Evolutionary conservation across 2,797 vertebrate genomes (phyloP).

Genomic region (Betta splendens): DNA sequence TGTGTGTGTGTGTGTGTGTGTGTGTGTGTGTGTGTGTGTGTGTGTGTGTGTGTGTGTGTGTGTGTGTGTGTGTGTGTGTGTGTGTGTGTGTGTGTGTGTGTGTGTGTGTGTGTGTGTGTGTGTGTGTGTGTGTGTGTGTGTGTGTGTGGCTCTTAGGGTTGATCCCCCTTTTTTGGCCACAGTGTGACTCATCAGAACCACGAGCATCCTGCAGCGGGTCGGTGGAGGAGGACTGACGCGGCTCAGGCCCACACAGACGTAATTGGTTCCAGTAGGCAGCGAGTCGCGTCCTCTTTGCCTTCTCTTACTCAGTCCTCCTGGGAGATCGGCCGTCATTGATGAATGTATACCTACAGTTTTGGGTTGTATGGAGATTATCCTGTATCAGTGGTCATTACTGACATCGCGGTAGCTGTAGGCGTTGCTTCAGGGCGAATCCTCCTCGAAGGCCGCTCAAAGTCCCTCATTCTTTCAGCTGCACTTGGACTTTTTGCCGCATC

Average conservation of each 20-base stretch:
- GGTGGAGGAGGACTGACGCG: no score
- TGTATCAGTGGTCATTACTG: slow-evolving; percentile 41
- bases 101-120: no score
- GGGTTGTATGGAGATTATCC: slow-evolving; percentile 18
- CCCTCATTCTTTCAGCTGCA: slow-evolving; percentile 6
- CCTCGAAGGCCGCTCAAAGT: slow-evolving; percentile 22
- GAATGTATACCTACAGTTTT: no score
- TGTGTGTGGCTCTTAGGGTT: slow-evolving; percentile 48
- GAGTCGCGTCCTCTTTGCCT: slow-evolving; percentile 48
- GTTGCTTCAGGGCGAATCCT: slow-evolving; percentile 37
- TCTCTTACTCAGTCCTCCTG: slow-evolving; percentile 26
- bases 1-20: no score
- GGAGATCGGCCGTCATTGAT: slow-evolving; percentile 40
- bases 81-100: no score
- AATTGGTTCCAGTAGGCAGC: slow-evolving; percentile 66
- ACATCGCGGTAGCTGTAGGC: slow-evolving; percentile 31
- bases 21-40: no score
- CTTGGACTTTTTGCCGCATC: slow-evolving; percentile 9
- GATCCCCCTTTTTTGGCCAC: no score
- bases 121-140: slow-evolving; percentile 32
- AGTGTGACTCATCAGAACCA: slow-evolving; percentile 62
- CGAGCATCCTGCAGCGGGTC: slow-evolving; percentile 29
- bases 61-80: no score
- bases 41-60: no score
- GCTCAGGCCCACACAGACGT: no score